Evolutionary conservation across 2,113 vertebrate genomes (phyloP).

Genomic region (Chlorodrepanis virens): DNA sequence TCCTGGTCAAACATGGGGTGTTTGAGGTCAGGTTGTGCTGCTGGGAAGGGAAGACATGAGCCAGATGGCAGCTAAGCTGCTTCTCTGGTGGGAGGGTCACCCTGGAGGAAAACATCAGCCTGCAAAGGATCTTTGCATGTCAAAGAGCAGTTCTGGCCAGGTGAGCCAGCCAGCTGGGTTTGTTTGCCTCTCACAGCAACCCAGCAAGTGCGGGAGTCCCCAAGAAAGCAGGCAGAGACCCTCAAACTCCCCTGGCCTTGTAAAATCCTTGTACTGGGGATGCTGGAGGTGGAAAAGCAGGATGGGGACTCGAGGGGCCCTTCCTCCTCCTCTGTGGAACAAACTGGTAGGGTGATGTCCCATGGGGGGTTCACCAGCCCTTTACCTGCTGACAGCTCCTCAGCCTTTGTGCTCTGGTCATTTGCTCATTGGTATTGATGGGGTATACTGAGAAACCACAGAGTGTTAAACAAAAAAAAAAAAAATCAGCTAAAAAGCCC

Average conservation of each 20-base stretch:
- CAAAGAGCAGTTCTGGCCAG: background rate
- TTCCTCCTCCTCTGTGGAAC: background rate
- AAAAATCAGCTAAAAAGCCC: background rate
- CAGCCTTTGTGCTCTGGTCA: background rate
- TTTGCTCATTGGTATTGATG: background rate
- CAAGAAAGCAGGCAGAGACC: background rate
- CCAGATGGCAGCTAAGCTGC: background rate
- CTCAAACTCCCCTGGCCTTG: fast-evolving
- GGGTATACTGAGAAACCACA: background rate
- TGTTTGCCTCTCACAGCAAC: background rate
- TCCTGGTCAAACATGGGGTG: fast-evolving
- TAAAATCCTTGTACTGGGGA: background rate
- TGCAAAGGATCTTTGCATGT: background rate
- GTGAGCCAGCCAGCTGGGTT: background rate
- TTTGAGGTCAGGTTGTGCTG: background rate
- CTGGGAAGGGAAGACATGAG: background rate
- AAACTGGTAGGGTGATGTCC: background rate
- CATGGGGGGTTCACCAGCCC: fast-evolving
- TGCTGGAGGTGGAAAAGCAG: background rate
- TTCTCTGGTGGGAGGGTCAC: background rate
- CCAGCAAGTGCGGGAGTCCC: too few species aligned
- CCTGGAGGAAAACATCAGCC: background rate
- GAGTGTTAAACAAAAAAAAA: background rate
- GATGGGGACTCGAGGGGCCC: fast-evolving
- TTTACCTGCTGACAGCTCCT: background rate